Evolutionary conservation across 2,113 vertebrate genomes (phyloP), one percentile per base, ranked within the genome.

Genomic region (Chrysemys picta): DNA sequence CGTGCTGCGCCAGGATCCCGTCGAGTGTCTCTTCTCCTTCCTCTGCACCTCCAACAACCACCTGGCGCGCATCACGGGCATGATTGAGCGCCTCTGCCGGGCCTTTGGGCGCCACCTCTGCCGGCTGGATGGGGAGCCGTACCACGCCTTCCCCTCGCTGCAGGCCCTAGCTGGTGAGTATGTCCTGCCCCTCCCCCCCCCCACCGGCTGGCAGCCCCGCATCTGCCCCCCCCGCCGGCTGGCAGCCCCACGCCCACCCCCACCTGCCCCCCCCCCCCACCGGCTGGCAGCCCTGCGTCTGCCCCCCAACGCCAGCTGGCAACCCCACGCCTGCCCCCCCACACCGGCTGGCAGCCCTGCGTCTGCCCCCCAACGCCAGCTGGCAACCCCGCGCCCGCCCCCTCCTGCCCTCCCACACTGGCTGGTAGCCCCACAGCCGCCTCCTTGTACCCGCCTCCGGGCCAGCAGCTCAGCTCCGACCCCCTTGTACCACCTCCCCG

Each of bases 41-140:
- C 99, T 99, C 95, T 99, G 99, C 95, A 99, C 99, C 87, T 99
- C 99, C 93, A 99, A 99, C 98, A 99, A 99, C 98, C 98, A 99
- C 95, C 98, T 99, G 80, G 97, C 99, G 8, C 99, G 99, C 56
- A 99, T 99, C 97, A 98, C 99, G 10, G 98, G 98, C 80, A 99
- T 99, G 99, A 98, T 99, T 17, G 99, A 99, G 57, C 98, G 99
- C 59, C 97, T 99, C 50, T 99, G 99, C 95, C 94, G 96, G 91
- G 95, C 98, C 53, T 98, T 99, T 0, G 99, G 99, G 5, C 90
- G 89, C 19, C 98, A 25, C 8, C 98, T 99, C 59, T 98, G 98
- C 95, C 97, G 94, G 59, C 98, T 99, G 25, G 98, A 99, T 76
- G 85, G 97, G 81, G 97, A 97, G 53, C 93, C 97, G 8, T 98